Base-by-base conservation (phyloP, 1,140 invertebrate species). In the Leptoteleia sp. region DNA sequence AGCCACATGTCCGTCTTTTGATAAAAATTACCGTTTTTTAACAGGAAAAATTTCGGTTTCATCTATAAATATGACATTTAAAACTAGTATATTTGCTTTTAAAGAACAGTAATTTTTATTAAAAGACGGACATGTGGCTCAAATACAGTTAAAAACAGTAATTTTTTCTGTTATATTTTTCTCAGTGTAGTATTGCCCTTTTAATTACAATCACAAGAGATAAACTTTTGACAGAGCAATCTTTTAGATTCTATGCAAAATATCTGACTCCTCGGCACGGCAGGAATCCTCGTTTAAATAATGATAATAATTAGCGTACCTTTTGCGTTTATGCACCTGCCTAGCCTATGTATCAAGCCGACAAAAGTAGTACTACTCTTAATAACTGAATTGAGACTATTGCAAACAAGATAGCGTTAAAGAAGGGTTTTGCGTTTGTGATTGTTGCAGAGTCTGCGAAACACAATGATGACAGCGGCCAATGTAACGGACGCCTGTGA, bases 401-500 rank as follows among this genome's bases (percentile, higher is more conserved):
- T 3, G 6, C 22, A 67, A 65, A 71, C 65, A 77, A 70, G 65
- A 61, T 67, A 61, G 22, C 45, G 17, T 50, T 67, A 71, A 65
- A 65, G 35, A 61, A 77, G 42, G 37, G 55, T 43, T 70, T 57
- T 62, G 54, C 57, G 22, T 68, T 76, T 67, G 50, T 54, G 27
- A 43, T 65, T 87, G 77, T 91, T 90, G 25, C 90, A 93, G 92
- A 93, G 92, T 70, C 89, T 94, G 40, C 87, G 84, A 42, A 87
- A 85, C 67, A 82, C 76, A 62, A 70, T 83, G 81, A 83, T 85
- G 79, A 73, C 81, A 75, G 59, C 77, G 47, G 83, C 91, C 13
- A 93, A 93, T 79, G 90, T 92, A 68, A 92, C 93, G 11, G 95
- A 96, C 83, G 94, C 94, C 4, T 98, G 96, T 85, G 94, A 96